phyloP scores from a whole-genome alignment of 2,113 vertebrate species.

The Alethe castanea region DNA sequence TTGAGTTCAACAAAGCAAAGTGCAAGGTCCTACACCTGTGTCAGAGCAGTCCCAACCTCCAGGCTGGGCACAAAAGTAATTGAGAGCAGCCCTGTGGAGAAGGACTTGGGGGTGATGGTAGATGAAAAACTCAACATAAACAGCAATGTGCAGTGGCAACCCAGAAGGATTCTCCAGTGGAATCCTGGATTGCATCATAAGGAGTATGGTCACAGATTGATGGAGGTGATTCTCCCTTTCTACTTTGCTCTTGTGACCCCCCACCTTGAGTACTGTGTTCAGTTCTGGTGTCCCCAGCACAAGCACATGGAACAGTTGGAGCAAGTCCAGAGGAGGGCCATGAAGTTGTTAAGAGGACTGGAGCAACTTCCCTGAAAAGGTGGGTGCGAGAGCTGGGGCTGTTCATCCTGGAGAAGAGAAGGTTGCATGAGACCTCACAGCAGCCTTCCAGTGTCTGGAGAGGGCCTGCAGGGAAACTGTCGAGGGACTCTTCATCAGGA shows the following conservation, averaged over 20 bases:
- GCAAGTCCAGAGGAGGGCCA: not conserved
- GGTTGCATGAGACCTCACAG: not conserved
- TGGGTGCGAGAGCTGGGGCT: not conserved
- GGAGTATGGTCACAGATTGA: not conserved
- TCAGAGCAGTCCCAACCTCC: not conserved
- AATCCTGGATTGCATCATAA: not conserved
- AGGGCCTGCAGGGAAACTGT: not conserved
- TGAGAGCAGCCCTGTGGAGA: not conserved
- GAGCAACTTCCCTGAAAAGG: not conserved
- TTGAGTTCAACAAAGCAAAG: not conserved
- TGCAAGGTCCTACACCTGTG: not conserved
- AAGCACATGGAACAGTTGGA: not conserved
- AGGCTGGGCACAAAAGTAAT: not conserved
- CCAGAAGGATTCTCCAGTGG: not conserved
- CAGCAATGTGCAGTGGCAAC: not conserved
- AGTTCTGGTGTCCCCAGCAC: not conserved
- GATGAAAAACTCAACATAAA: not conserved
- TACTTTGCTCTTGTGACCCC: not conserved
- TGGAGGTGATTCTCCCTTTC: not conserved
- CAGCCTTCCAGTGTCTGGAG: not conserved
- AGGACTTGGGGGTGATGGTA: not conserved
- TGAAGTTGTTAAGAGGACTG: not conserved
- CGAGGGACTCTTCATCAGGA: not conserved
- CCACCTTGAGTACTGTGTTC: not conserved
- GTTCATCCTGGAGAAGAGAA: not conserved